These are phyloP conservation scores for Thaumetopoea pityocampa DNA, from an alignment of 1,140 invertebrate genomes.

Conservation along the genomic window DNA sequence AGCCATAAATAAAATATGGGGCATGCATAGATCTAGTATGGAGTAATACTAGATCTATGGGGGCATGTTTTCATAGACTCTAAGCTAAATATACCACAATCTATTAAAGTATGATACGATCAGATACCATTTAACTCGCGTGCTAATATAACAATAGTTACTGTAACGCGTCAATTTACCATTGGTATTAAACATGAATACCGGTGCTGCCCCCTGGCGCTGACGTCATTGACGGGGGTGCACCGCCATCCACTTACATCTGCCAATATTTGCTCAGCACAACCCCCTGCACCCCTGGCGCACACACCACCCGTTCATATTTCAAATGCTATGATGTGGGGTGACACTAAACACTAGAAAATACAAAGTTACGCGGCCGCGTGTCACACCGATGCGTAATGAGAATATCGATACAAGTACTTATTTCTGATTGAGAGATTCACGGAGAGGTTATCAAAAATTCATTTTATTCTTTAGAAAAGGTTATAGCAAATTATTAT, in stretches of 20 bases:
- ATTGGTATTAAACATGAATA: constrained; percentile 18
- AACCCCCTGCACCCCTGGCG: constrained; percentile 28
- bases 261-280: constrained; percentile 66
- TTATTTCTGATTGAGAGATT: too few species aligned
- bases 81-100: too few species aligned
- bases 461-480: not conserved
- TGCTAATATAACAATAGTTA: constrained; percentile 5
- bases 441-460: too few species aligned
- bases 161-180: constrained; percentile 12
- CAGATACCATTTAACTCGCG: too few species aligned
- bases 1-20: too few species aligned
- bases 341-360: constrained; percentile 60
- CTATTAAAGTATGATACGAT: too few species aligned
- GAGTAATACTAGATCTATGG: too few species aligned
- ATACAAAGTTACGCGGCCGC: constrained; percentile 41
- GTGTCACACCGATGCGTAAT: constrained; percentile 36
- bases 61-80: too few species aligned
- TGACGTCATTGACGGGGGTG: constrained; percentile 59
- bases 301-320: constrained; percentile 68
- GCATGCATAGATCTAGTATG: too few species aligned
- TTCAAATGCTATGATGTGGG: constrained; percentile 57
- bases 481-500: too few species aligned
- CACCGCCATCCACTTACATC: constrained; percentile 68
- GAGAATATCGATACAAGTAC: not conserved
- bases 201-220: constrained; percentile 9